A percentile compares a stretch with the other conserved stretches of the same genome.
Conservation (phyloP, 1,140 invertebrate genomes). For the Oreohelix idahoensis region DNA sequence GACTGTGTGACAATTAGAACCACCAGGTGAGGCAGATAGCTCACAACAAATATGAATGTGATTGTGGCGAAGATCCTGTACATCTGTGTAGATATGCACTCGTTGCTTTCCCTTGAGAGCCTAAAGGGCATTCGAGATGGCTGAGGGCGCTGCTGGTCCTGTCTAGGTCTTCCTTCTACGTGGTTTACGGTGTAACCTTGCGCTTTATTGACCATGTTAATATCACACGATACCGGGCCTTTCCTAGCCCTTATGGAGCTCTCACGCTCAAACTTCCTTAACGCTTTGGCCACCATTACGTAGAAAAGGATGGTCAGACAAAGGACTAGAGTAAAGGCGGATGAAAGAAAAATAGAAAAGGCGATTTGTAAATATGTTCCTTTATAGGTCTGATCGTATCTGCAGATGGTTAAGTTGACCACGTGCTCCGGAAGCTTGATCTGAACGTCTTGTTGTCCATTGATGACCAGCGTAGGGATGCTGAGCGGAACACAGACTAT, state of each 20-base stretch:
- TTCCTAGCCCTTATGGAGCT: not conserved
- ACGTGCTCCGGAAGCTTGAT: not conserved
- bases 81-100: conserved; percentile 32
- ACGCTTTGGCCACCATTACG: not conserved
- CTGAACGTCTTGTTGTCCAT: not conserved
- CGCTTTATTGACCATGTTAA: not conserved
- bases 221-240: not conserved
- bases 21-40: conserved; percentile 46
- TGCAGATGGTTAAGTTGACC: conserved; percentile 18
- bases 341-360: not conserved
- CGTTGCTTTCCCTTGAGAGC: not conserved
- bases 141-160: not conserved
- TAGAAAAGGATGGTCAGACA: not conserved
- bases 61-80: conserved; percentile 40
- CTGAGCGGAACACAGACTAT: not conserved
- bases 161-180: not conserved
- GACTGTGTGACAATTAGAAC: conserved; percentile 30
- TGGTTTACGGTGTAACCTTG: not conserved
- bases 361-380: not conserved
- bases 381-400: conserved; percentile 6
- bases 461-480: not conserved
- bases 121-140: no score
- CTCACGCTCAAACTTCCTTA: not conserved
- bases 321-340: not conserved
- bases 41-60: conserved; percentile 44